Evolutionary conservation across 2,113 vertebrate species (phyloP).

Genomic region (Ciconia stormi): DNA sequence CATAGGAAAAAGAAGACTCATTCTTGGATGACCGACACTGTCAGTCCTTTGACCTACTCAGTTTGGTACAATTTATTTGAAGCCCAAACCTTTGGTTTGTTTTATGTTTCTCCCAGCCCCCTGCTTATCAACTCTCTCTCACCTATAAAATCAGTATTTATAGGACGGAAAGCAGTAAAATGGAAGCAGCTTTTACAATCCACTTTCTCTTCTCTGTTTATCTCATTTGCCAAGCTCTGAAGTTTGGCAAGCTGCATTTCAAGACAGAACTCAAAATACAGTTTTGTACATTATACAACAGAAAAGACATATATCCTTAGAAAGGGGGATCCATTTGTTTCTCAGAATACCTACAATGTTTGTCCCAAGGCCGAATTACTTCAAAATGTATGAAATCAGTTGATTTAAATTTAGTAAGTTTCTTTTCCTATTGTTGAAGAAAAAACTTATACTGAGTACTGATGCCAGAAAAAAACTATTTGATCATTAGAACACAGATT

Average conservation of each 20-base stretch:
- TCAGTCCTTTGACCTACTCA: background rate
- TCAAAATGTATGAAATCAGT: background rate
- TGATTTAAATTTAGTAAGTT: background rate
- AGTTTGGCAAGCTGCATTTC: background rate
- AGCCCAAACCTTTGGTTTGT: background rate
- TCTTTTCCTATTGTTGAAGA: background rate
- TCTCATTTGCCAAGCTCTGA: background rate
- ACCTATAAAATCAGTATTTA: background rate
- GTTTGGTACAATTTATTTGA: slow-evolving; percentile 8
- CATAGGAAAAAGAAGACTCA: background rate
- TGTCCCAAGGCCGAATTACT: background rate
- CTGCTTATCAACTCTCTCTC: background rate
- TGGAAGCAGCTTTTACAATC: slow-evolving; percentile 15
- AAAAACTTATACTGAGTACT: background rate
- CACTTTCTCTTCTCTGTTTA: background rate
- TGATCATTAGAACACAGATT: background rate
- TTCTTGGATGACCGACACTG: background rate
- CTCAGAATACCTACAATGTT: background rate
- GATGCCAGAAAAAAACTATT: background rate
- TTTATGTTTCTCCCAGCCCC: background rate
- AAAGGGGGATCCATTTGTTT: background rate
- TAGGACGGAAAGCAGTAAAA: background rate
- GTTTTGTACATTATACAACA: background rate
- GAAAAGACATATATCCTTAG: background rate
- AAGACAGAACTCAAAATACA: background rate